Evolutionary conservation across 1,140 invertebrate genomes (phyloP), one percentile per base, ranked within the genome.

Genomic region (Trialeurodes vaporariorum): DNA sequence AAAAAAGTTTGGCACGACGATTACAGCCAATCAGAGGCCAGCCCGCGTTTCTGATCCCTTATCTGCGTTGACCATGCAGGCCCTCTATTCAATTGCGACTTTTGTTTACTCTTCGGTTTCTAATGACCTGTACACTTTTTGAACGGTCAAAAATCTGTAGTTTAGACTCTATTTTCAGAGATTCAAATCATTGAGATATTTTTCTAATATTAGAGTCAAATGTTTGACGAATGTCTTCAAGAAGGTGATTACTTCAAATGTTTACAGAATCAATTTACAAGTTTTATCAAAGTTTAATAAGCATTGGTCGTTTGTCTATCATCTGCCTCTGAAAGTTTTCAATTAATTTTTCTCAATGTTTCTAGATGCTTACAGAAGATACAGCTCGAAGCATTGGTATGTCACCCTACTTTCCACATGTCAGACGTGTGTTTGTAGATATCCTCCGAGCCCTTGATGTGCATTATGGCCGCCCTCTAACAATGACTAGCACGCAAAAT

Each of bases 401-500:
- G 83, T 92, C 91, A 27, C 87, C 92, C 0, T 99, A 98, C 75
- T 98, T 98, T 78, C 90, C 93, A 0, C 92, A 95, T 71, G 95
- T 99, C 13, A 81, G 96, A 59, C 86, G 96, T 70, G 93, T 98
- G 0, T 93, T 99, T 79, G 94, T 96, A 27, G 94, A 97, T 72
- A 99, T 99, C 69, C 77, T 99, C 24, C 81, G 94, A 65, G 94
- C 95, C 1, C 79, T 99, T n/a, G 97, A 99, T 78, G 85, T 90
- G 0, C 94, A 98, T 76, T 98, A 98, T 74, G 97, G 97, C 0
- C 83, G 94, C 58, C 93, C 95, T 0, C 79, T 98, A 23, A 93
- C 98, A 87, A 87, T 97, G 85, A 98, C 96, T 0, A 94, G 93
- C 71, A 89, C 91, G 0, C 94, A 97, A 76, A 98, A 97, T 80